A percentile compares a stretch with the other conserved stretches of the same genome.
phyloP scores from a whole-genome alignment of 1,140 invertebrate genomes.

The Hyphantria cunea region DNA sequence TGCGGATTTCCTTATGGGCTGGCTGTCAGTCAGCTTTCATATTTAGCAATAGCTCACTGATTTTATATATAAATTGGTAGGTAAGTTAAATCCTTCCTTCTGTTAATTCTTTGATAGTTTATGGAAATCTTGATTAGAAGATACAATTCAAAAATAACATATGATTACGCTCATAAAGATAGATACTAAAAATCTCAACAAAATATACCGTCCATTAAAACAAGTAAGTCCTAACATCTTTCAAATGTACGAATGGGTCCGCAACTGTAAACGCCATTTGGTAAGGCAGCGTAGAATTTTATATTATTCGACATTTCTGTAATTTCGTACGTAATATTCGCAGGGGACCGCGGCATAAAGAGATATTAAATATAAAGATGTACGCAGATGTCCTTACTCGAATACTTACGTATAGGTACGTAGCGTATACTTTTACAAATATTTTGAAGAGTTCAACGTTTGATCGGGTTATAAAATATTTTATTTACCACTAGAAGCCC shows the following conservation, averaged over 20 bases:
- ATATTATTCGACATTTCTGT: constrained; percentile 41
- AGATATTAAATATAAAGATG: constrained; percentile 62
- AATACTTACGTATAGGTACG: no score
- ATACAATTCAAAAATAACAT: neutral
- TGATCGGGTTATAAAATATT: constrained; percentile 1
- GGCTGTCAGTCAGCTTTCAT: no score
- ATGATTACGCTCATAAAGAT: no score
- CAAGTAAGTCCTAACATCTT: neutral
- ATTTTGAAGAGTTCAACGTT: constrained; percentile 4
- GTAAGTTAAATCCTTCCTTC: no score
- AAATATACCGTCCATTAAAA: neutral
- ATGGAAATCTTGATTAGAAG: no score
- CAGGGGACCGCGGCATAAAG: constrained; percentile 38
- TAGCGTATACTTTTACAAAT: constrained; percentile 2
- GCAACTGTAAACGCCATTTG: constrained; percentile 2
- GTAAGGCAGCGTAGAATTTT: constrained; percentile 28
- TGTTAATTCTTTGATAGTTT: no score
- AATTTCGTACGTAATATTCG: constrained; percentile 39
- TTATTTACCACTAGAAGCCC: neutral
- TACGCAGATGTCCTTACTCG: constrained; percentile 47
- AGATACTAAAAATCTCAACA: neutral
- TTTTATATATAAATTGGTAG: no score
- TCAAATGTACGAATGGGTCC: neutral
- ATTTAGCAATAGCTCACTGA: no score
- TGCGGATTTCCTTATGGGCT: no score